Evolutionary conservation across 2,113 vertebrate species (phyloP), one percentile per base, ranked within the genome.

Genomic region (Apus apus): DNA sequence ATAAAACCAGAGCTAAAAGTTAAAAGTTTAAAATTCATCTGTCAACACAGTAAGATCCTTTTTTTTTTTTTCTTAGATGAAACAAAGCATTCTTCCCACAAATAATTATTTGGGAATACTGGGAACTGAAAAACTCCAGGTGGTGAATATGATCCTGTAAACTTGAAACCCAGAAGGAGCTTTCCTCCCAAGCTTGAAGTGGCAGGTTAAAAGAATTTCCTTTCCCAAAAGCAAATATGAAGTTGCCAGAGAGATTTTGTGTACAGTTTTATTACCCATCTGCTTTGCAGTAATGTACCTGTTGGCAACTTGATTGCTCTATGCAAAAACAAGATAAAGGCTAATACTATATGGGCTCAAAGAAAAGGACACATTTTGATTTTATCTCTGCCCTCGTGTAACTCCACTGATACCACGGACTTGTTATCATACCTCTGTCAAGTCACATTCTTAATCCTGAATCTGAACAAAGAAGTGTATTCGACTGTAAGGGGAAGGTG

Each of bases 21-120:
- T 66, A 61, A 30, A 91, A 95, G 87, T 91, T 96, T 79, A 76
- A 91, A 87, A 87, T 87, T 76, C 46, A 85, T 96, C 74, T 25
- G 66, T 92, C 78, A 80, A 23, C 67, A 85, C 48, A 68, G 45
- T 46, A 38, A 83, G 15, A 51, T 50, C 50, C 57, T 29, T 76
- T 81, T 65, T 70, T 83, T 87, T 38, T 5, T 38, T 38, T 38
- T 83, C 85, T 38, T 5, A 8, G 30, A 32, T 66, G 57, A 91
- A 95, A 56, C 36, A 91, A 85, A 76, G 19, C 43, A 62, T 82
- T 91, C 65, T 53, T 93, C 62, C 48, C 67, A 82, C 62, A 46
- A 46, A n/a, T 89, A 90, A 89, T 76, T 92, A 74, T 85, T 25
- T 2, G 3, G 65, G 30, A 94, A 30, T 51, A 25, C 9, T 53